Percentiles rank a stretch among this genome's conserved stretches.
Evolutionary conservation across 2,888 invertebrate species (phyloP).

Genomic region (Allophyes oxyacanthae): DNA sequence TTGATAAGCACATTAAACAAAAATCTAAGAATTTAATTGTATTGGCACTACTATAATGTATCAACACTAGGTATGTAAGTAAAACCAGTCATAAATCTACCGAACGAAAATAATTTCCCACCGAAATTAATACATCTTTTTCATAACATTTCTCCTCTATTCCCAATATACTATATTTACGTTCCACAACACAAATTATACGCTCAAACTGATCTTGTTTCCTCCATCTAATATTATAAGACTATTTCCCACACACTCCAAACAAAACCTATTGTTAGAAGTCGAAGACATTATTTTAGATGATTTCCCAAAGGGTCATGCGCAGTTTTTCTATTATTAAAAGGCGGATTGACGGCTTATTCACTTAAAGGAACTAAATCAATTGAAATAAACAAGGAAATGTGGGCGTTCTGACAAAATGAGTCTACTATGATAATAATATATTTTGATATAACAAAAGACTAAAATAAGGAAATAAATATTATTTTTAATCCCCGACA

Average conservation of each 20-base stretch:
- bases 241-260: slow-evolving; percentile 5
- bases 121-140: not conserved
- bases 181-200: slow-evolving; percentile 8
- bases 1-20: too few relatives aligned
- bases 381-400: not conserved
- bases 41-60: too few relatives aligned
- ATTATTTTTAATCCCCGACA: too few relatives aligned
- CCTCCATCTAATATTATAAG: slow-evolving; percentile 6
- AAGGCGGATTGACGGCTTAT: slow-evolving; percentile 10
- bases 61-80: too few relatives aligned
- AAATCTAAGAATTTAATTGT: too few relatives aligned
- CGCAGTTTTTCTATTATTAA: not conserved
- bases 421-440: too few relatives aligned
- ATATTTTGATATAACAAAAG: too few relatives aligned
- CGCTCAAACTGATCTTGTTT: slow-evolving; percentile 13
- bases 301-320: slow-evolving; percentile 29
- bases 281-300: slow-evolving; percentile 21
- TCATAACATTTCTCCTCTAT: slow-evolving; percentile 1
- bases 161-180: not conserved
- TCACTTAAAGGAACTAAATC: not conserved
- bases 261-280: slow-evolving; percentile 18
- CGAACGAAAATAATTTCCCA: too few relatives aligned
- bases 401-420: not conserved
- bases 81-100: too few relatives aligned
- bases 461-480: too few relatives aligned